These are phyloP conservation scores for Spatulosminthurus flaviceps DNA, from an alignment of 2,888 invertebrate species.

Conservation along the genomic window DNA sequence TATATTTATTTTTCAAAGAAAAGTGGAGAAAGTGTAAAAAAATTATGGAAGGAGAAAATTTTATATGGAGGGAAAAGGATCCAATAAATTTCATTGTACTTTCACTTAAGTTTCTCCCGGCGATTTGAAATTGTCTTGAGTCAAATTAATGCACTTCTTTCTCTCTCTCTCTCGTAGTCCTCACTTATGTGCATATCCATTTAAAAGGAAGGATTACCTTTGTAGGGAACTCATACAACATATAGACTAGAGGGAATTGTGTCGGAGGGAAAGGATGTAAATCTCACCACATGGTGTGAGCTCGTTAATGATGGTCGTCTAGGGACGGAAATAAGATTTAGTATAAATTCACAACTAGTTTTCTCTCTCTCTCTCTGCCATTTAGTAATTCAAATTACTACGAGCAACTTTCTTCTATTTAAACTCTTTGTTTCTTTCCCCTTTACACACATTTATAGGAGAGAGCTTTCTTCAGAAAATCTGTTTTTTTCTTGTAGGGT, in stretches of 20 bases:
- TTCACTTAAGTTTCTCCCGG: background rate
- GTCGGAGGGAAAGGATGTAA: background rate
- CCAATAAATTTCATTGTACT: background rate
- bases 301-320: conserved; percentile 32
- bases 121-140: background rate
- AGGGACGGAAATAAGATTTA: conserved; percentile 19
- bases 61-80: background rate
- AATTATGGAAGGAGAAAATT: background rate
- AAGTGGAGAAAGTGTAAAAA: background rate
- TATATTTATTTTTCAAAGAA: too few relatives aligned
- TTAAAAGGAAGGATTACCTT: background rate
- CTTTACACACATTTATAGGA: background rate
- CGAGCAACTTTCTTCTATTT: too few relatives aligned
- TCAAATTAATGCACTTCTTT: background rate
- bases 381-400: background rate
- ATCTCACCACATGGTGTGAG: conserved; percentile 37
- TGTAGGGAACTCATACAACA: background rate
- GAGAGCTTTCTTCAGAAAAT: background rate
- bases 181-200: background rate
- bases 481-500: too few relatives aligned
- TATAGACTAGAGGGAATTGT: background rate
- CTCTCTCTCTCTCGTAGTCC: background rate
- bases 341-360: background rate
- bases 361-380: background rate
- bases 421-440: too few relatives aligned